A percentile compares a stretch with the other conserved stretches of the same genome.
phyloP scores from a whole-genome alignment of 2,888 invertebrate genomes.

The Slavum lentiscoides region DNA sequence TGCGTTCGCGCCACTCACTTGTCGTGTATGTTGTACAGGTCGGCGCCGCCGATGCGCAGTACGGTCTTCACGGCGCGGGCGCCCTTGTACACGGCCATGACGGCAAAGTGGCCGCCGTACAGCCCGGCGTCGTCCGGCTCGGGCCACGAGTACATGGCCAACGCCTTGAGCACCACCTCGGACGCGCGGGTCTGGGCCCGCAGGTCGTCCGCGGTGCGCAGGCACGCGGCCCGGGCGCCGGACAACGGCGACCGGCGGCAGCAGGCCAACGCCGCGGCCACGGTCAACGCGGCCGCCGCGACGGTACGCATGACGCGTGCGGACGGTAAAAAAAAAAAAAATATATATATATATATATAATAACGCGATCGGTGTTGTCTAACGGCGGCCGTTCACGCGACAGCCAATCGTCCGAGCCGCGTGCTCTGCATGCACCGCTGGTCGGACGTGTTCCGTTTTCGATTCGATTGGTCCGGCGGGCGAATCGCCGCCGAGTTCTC shows the following conservation, averaged over 20 bases:
- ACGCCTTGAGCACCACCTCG: slow-evolving; percentile 65
- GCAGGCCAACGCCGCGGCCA: slow-evolving; percentile 25
- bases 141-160: slow-evolving; percentile 60
- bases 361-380: background rate
- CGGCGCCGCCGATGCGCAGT: slow-evolving; percentile 62
- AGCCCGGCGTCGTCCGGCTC: slow-evolving; percentile 45
- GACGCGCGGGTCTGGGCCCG: slow-evolving; percentile 65
- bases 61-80: slow-evolving; percentile 64
- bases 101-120: slow-evolving; percentile 60
- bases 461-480: too few species aligned
- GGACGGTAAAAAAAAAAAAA: too few species aligned
- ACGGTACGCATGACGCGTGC: slow-evolving; percentile 15
- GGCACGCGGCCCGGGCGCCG: slow-evolving; percentile 22
- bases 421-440: too few species aligned
- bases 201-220: slow-evolving; percentile 56
- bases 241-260: slow-evolving; percentile 57
- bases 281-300: slow-evolving; percentile 6
- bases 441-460: background rate
- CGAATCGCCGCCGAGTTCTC: too few species aligned
- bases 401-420: too few species aligned
- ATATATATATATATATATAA: too few species aligned
- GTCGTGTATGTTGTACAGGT: slow-evolving; percentile 66
- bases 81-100: slow-evolving; percentile 66
- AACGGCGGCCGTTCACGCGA: background rate
- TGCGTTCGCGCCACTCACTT: slow-evolving; percentile 62